Evolutionary conservation across 2,797 vertebrate species (phyloP), one percentile per base, ranked within the genome.

Genomic region (Babyrousa celebensis): DNA sequence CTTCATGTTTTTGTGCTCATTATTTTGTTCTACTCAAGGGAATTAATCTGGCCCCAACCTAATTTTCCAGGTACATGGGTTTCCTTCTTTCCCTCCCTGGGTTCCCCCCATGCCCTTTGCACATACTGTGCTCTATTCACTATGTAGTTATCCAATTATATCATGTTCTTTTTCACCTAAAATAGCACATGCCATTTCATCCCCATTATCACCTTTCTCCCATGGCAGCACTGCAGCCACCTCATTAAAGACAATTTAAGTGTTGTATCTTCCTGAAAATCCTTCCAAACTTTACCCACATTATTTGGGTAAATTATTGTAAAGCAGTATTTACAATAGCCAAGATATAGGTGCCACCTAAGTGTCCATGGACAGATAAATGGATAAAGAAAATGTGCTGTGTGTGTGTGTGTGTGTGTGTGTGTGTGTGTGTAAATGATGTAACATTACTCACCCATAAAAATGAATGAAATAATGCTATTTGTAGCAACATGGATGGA

Each of bases 101-200:
- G 16, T 70, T n/a, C 67, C 10, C 23, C 25, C 8, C 21, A n/a
- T 0, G 1, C 20, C 2, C 15, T 65, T 52, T 48, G 5, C 2
- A 75, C 10, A 18, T n/a, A n/a, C 58, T 87, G 3, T 12, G 16
- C 40, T 84, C 18, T 52, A 48, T 63, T 62, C 14, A 48, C 23
- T n/a, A 21, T 21, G 20, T 20, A 74, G 32, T 75, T 89, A 62
- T 12, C 9, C 43, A 75, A 40, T 23, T 71, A 82, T 5, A 60
- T 78, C 29, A 83, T 43, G 16, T 75, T 75, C 27, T 94, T 92
- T 92, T 29, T 58, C 6, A 52, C 20, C 12, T 82, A 67, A 77
- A 86, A 67, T 1, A 77, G 27, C 14, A 52, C 17, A 70, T 74
- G 72, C 36, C 68, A 92, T 74, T 89, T 54, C 36, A 62, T 52